These are phyloP conservation scores for Rhea pennata DNA, from an alignment of 2,113 vertebrate species.

Conservation along the genomic window DNA sequence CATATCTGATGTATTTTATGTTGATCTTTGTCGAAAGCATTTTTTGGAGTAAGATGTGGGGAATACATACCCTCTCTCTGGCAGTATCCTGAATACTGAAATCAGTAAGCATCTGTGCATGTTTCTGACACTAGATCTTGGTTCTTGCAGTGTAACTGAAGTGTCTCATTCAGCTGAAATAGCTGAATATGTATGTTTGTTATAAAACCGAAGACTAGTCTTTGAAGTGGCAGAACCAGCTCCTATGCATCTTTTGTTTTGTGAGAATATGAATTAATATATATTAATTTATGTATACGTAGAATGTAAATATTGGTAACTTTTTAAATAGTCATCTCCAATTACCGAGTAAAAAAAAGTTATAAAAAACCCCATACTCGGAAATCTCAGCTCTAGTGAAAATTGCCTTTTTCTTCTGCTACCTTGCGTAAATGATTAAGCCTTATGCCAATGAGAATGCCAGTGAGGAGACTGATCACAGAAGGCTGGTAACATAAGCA, in stretches of 20 bases:
- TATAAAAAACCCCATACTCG: not conserved
- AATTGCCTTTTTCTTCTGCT: not conserved
- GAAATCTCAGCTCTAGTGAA: not conserved
- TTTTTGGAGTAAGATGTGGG: not conserved
- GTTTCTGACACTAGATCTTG: not conserved
- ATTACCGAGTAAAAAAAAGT: not conserved
- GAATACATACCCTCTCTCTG: not conserved
- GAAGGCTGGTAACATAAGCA: not conserved
- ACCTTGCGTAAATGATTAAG: not conserved
- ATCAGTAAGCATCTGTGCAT: not conserved
- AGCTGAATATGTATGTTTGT: not conserved
- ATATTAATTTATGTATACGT: not conserved
- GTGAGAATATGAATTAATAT: not conserved
- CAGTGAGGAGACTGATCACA: not conserved
- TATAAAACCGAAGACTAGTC: not conserved
- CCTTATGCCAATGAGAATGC: not conserved
- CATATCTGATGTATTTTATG: not conserved
- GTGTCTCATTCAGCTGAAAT: not conserved
- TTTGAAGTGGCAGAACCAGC: not conserved
- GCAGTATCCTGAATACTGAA: not conserved
- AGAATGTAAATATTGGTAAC: not conserved
- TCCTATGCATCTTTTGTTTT: not conserved
- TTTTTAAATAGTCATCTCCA: not conserved
- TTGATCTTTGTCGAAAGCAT: not conserved
- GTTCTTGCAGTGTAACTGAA: not conserved